Evolutionary conservation across 1,140 invertebrate species (phyloP).

Genomic region (Mactra quadrangularis): DNA sequence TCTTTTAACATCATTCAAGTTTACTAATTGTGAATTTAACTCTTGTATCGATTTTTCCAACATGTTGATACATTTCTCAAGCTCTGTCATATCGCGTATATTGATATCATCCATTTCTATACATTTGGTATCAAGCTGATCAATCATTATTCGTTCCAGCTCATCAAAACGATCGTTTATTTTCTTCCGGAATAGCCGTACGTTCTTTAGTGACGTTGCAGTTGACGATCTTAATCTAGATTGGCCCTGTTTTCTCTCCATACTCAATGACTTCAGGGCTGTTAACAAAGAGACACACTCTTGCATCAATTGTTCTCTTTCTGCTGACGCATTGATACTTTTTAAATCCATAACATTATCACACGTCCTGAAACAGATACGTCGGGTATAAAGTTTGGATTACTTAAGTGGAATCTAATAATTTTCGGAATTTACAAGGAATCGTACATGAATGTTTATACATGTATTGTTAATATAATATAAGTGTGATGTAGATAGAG

Average conservation of each 20-base stretch:
- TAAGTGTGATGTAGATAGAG: too few relatives aligned
- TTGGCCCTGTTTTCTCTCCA: background rate
- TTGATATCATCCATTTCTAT: slow-evolving; percentile 25
- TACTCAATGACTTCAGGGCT: background rate
- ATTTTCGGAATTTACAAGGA: too few relatives aligned
- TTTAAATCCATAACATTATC: background rate
- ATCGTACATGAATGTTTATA: too few relatives aligned
- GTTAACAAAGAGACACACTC: background rate
- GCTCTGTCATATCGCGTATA: slow-evolving; percentile 9
- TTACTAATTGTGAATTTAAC: background rate
- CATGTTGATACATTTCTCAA: background rate
- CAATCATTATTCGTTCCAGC: slow-evolving; percentile 23
- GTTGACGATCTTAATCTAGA: slow-evolving; percentile 5
- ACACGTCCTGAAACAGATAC: too few relatives aligned
- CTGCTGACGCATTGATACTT: background rate
- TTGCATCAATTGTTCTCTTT: background rate
- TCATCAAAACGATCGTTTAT: slow-evolving; percentile 24
- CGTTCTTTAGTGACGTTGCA: background rate
- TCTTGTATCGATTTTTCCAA: slow-evolving; percentile 5
- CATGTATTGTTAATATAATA: too few relatives aligned
- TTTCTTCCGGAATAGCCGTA: slow-evolving; percentile 26
- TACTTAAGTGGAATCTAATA: too few relatives aligned
- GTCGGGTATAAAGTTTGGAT: too few relatives aligned
- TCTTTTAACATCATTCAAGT: background rate
- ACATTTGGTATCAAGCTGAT: slow-evolving; percentile 44